Evolutionary conservation across 2,797 vertebrate species (phyloP).

Genomic region (Molossus molossus): DNA sequence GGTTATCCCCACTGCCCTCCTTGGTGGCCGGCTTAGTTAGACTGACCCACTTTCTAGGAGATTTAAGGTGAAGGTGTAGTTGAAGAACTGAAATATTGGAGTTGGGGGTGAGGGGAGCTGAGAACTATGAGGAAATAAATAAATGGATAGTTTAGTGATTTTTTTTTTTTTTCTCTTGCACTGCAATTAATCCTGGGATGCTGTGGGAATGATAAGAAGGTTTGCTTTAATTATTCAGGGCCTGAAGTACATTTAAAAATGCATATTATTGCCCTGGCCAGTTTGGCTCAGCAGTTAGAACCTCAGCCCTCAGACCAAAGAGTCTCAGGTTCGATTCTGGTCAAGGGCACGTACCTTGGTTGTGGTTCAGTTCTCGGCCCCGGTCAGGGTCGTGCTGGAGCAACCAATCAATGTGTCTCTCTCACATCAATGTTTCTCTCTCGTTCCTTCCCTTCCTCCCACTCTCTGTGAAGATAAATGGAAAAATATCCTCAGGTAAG

Average conservation of each 20-base stretch:
- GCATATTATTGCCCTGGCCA: not conserved
- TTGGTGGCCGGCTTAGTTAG: not conserved
- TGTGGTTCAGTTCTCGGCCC: too few relatives aligned
- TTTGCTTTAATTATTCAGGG: not conserved
- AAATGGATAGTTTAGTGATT: not conserved
- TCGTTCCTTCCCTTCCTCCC: too few relatives aligned
- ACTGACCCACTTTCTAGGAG: not conserved
- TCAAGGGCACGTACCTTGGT: too few relatives aligned
- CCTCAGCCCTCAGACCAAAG: too few relatives aligned
- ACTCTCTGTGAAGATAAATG: too few relatives aligned
- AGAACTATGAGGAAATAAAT: not conserved
- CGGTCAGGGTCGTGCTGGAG: too few relatives aligned
- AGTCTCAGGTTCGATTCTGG: too few relatives aligned
- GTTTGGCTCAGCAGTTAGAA: too few relatives aligned
- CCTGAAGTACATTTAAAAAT: conserved; percentile 2
- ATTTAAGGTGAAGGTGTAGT: not conserved
- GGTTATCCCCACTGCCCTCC: not conserved
- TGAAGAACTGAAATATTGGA: not conserved
- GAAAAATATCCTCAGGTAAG: too few relatives aligned
- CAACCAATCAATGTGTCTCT: too few relatives aligned
- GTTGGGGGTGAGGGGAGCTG: not conserved
- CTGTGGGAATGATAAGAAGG: not conserved
- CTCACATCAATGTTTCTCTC: too few relatives aligned
- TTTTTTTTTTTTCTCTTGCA: not conserved
- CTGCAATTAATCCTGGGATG: not conserved